A percentile compares a stretch with the other conserved stretches of the same genome.
phyloP scores from a whole-genome alignment of 2,797 vertebrate genomes.

The Spinus olivaceus region DNA sequence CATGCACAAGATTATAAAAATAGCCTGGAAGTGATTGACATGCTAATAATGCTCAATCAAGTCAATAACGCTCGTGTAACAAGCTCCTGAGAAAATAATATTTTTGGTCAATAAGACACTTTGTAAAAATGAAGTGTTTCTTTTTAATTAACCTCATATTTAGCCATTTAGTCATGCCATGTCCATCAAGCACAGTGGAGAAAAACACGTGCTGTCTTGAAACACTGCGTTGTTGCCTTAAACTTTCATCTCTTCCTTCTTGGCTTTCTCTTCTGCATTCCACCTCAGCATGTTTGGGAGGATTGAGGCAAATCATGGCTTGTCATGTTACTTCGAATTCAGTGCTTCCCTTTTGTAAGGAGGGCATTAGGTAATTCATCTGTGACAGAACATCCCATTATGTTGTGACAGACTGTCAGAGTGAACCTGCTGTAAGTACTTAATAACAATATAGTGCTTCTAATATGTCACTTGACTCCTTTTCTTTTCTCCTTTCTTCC shows the following conservation, averaged over 20 bases:
- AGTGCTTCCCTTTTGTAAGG: slow-evolving; percentile 76
- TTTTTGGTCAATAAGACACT: slow-evolving; percentile 67
- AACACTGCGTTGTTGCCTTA: slow-evolving; percentile 38
- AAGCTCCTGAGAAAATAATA: slow-evolving; percentile 73
- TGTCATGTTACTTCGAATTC: slow-evolving; percentile 65
- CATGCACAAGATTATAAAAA: slow-evolving; percentile 76
- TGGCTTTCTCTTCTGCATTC: slow-evolving; percentile 73
- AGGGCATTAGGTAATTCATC: slow-evolving; percentile 65
- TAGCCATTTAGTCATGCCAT: slow-evolving; percentile 78
- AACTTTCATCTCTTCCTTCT: slow-evolving; percentile 65
- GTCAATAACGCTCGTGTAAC: slow-evolving; percentile 45
- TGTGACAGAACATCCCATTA: slow-evolving; percentile 64
- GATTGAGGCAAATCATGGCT: slow-evolving; percentile 58
- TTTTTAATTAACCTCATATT: slow-evolving; percentile 86
- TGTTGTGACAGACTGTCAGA: slow-evolving; percentile 83
- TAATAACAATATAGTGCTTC: slow-evolving; percentile 32
- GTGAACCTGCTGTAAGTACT: slow-evolving; percentile 77
- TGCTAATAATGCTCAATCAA: slow-evolving; percentile 60
- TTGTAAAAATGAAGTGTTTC: slow-evolving; percentile 78
- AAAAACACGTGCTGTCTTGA: slow-evolving; percentile 48
- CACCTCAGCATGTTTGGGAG: slow-evolving; percentile 69
- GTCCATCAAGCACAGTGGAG: slow-evolving; percentile 60
- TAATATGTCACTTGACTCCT: slow-evolving; percentile 67
- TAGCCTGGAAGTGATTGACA: slow-evolving; percentile 69
- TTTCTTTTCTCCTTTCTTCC: not conserved